Conservation (phyloP, 92 coral and sea anemone species). For the Paragorgia papillata region DNA sequence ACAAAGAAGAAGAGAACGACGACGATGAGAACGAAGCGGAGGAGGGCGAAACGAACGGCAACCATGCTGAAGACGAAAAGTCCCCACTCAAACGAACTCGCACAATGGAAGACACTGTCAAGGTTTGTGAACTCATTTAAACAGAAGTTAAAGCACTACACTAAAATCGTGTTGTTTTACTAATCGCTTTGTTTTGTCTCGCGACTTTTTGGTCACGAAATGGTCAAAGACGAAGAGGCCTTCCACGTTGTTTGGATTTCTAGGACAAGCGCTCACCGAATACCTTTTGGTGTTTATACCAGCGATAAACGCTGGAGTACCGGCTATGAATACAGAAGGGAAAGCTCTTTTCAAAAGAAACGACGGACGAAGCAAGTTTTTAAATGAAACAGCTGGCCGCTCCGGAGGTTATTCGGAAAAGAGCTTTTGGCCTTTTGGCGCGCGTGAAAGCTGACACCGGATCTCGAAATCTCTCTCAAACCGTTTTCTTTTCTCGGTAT, state of each 20-base stretch:
- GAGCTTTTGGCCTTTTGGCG: background rate
- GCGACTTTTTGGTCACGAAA: background rate
- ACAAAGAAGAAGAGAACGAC: constrained; percentile 56
- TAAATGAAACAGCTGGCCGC: background rate
- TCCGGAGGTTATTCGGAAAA: background rate
- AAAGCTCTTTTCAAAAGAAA: background rate
- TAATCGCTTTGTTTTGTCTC: background rate
- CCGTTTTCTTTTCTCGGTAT: no score
- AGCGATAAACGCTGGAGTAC: no score
- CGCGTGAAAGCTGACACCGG: constrained; percentile 2
- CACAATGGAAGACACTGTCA: constrained; percentile 81
- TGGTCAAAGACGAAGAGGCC: background rate
- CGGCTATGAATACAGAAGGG: background rate
- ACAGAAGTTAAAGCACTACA: background rate
- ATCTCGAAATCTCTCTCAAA: background rate
- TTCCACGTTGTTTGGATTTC: background rate
- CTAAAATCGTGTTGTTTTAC: background rate
- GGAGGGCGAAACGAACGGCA: constrained; percentile 65
- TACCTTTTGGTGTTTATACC: no score
- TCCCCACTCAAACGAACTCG: constrained; percentile 88
- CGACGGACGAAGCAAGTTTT: background rate
- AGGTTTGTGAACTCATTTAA: constrained; percentile 55
- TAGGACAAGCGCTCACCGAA: no score
- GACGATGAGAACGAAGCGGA: constrained; percentile 65
- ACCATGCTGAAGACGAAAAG: constrained; percentile 78